Evolutionary conservation across 30 jellyfish, hydroid and myxozoan species (phyloP).

Genomic region (Hydractinia symbiolongicarpus): DNA sequence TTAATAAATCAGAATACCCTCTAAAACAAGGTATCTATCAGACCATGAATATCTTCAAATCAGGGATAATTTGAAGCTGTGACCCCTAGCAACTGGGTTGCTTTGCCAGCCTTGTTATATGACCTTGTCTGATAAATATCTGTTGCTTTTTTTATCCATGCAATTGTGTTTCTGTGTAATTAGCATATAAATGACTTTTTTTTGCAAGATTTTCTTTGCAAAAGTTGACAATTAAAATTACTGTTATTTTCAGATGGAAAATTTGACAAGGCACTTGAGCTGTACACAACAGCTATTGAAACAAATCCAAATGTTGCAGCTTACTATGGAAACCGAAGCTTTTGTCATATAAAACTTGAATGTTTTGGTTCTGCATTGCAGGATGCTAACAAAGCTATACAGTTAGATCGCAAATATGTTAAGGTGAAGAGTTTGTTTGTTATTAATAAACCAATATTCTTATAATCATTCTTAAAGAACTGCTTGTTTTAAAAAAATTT

Average conservation of each 20-base stretch:
- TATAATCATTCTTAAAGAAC: background rate
- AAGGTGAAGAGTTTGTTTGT: slow-evolving; percentile 39
- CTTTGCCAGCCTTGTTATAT: too few species aligned
- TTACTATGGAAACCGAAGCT: slow-evolving; percentile 88
- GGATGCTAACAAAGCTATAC: slow-evolving; percentile 74
- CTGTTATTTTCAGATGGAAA: slow-evolving; percentile 45
- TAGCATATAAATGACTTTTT: too few species aligned
- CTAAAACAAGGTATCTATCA: too few species aligned
- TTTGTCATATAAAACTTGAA: slow-evolving; percentile 65
- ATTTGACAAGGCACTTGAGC: slow-evolving; percentile 70
- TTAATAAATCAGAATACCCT: too few species aligned
- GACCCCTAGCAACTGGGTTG: too few species aligned
- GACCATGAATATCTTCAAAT: too few species aligned
- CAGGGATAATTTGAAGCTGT: too few species aligned
- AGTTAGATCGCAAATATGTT: slow-evolving; percentile 74
- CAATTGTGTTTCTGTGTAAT: too few species aligned
- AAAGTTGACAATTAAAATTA: too few species aligned
- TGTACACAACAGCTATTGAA: slow-evolving; percentile 70
- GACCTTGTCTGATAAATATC: too few species aligned
- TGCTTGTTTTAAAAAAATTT: background rate
- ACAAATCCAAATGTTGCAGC: slow-evolving; percentile 79
- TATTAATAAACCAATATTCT: background rate
- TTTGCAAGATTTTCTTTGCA: too few species aligned
- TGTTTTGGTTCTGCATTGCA: slow-evolving; percentile 87
- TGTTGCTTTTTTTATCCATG: too few species aligned